Evolutionary conservation across 2,113 vertebrate species (phyloP).

Genomic region (Colistium nudipinnis): DNA sequence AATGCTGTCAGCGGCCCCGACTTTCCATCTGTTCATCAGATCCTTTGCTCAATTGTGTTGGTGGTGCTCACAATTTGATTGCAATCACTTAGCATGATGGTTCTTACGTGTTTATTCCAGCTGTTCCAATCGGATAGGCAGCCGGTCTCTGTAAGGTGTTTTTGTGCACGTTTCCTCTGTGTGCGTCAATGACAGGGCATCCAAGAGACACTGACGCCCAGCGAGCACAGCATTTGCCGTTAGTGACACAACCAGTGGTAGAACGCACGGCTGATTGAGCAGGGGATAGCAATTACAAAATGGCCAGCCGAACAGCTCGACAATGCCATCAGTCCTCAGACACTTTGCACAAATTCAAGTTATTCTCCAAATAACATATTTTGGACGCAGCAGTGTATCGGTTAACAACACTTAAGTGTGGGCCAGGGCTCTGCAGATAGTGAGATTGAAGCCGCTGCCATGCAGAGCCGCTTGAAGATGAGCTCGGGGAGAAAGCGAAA

Average conservation of each 20-base stretch:
- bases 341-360: slow-evolving; percentile 44
- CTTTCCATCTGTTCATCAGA: slow-evolving; percentile 67
- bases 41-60: slow-evolving; percentile 34
- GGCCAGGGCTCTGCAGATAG: slow-evolving; percentile 46
- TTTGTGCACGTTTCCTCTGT: slow-evolving; percentile 4
- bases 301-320: slow-evolving; percentile 64
- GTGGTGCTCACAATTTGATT: slow-evolving; percentile 64
- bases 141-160: slow-evolving; percentile 42
- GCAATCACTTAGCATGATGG: slow-evolving; percentile 47
- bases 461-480: slow-evolving; percentile 53
- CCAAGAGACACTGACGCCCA: slow-evolving; percentile 7
- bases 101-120: slow-evolving; percentile 57
- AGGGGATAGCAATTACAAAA: slow-evolving; percentile 70
- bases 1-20: slow-evolving; percentile 32
- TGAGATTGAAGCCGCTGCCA: slow-evolving; percentile 61
- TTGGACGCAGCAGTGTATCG: slow-evolving; percentile 18
- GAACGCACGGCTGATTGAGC: slow-evolving; percentile 53
- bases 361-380: slow-evolving; percentile 55
- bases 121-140: slow-evolving; percentile 63
- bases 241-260: slow-evolving; percentile 30
- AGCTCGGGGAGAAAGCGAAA: slow-evolving; percentile 57
- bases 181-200: slow-evolving; percentile 13
- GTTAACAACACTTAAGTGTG: slow-evolving; percentile 35
- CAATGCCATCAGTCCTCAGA: slow-evolving; percentile 48
- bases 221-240: slow-evolving; percentile 30